phyloP scores from a whole-genome alignment of 2,113 vertebrate species.

The Melanerpes aurifrons region DNA sequence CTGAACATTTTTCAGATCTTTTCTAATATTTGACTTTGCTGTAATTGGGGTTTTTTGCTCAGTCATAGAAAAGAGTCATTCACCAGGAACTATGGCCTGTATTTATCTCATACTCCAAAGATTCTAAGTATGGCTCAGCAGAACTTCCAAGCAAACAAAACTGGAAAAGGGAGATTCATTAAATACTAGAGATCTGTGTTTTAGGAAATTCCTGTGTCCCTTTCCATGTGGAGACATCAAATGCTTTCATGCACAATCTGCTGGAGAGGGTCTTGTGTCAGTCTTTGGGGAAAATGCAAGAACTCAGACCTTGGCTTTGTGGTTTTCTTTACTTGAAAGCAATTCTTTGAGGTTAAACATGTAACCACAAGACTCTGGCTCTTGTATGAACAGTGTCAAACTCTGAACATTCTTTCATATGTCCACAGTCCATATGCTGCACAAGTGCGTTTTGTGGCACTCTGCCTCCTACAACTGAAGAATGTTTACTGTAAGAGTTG shows the following conservation, averaged over 20 bases:
- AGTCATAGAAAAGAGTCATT: not conserved
- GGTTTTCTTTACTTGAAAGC: not conserved
- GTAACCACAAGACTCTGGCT: not conserved
- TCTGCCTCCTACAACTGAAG: accelerated
- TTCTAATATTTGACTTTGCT: not conserved
- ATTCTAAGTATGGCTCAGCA: not conserved
- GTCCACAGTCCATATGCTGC: not conserved
- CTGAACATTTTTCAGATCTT: not conserved
- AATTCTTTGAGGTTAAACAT: not conserved
- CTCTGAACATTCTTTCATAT: not conserved
- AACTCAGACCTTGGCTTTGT: not conserved
- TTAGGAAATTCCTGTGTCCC: not conserved
- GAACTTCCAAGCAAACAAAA: not conserved
- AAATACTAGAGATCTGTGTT: not conserved
- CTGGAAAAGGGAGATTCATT: not conserved
- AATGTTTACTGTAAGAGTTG: not conserved
- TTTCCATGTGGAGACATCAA: not conserved
- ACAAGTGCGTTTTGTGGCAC: not conserved
- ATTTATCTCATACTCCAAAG: not conserved
- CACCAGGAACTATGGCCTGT: not conserved
- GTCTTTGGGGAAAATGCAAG: not conserved
- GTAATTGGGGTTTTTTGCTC: not conserved
- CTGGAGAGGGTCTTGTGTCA: not conserved
- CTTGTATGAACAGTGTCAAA: not conserved
- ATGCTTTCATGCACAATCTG: not conserved